Conservation (phyloP, 1,140 invertebrate genomes). For the Sitophilus oryzae region DNA sequence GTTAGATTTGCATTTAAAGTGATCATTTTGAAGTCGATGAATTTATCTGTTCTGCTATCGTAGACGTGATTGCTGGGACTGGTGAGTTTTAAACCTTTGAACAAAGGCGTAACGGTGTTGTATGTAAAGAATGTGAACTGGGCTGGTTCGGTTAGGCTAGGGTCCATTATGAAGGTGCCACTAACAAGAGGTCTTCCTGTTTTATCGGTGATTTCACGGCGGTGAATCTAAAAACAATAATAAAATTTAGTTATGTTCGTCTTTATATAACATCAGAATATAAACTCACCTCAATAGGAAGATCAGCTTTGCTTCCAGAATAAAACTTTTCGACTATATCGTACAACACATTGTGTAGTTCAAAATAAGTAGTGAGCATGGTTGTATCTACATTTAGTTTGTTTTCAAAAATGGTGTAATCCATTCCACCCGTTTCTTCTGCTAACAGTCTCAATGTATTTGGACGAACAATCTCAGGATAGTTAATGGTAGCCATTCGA, state of each 20-base stretch:
- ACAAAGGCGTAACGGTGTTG: constrained; percentile 46
- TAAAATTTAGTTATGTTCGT: background rate
- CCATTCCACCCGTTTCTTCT: constrained; percentile 43
- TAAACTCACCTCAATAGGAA: constrained; percentile 47
- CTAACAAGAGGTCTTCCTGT: constrained; percentile 45
- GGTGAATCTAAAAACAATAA: constrained; percentile 41
- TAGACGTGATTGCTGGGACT: constrained; percentile 47
- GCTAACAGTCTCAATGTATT: constrained; percentile 46
- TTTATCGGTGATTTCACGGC: constrained; percentile 44
- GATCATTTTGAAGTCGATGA: constrained; percentile 49
- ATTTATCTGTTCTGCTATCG: constrained; percentile 42
- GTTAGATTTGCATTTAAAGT: constrained; percentile 48
- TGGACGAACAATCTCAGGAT: constrained; percentile 42
- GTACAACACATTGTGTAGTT: constrained; percentile 48
- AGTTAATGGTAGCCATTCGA: constrained; percentile 48
- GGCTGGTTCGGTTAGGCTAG: constrained; percentile 45
- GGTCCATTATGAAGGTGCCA: constrained; percentile 48
- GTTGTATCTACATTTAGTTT: constrained; percentile 48
- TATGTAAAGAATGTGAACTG: constrained; percentile 48
- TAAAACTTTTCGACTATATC: constrained; percentile 47
- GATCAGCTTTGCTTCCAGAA: constrained; percentile 46
- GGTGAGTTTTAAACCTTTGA: constrained; percentile 44
- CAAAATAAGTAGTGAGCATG: constrained; percentile 49
- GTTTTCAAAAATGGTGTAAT: constrained; percentile 48
- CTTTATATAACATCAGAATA: background rate